Percentiles rank a stretch among this genome's conserved stretches.
Evolutionary conservation across 1,140 invertebrate species (phyloP).

Genomic region (Mylabris phalerata): DNA sequence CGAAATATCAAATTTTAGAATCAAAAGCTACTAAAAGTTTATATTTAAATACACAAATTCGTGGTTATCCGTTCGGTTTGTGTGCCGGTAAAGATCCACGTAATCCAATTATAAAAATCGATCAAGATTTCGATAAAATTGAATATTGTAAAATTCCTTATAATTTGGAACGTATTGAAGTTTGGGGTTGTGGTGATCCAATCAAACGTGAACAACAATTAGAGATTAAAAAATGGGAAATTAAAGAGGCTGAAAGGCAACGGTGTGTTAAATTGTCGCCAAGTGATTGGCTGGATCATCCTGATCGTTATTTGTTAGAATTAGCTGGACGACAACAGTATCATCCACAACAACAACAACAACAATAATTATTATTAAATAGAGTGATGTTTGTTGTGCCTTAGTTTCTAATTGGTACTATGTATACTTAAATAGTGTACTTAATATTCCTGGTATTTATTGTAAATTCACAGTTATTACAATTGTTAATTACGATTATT

Average conservation of each 20-base stretch:
- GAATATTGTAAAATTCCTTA: conserved; percentile 59
- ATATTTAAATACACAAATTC: conserved; percentile 74
- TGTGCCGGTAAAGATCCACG: conserved; percentile 72
- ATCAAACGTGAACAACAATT: conserved; percentile 68
- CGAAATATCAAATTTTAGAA: conserved; percentile 62
- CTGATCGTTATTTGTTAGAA: conserved; percentile 80
- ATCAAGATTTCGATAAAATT: conserved; percentile 63
- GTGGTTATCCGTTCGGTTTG: conserved; percentile 78
- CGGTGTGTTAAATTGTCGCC: conserved; percentile 72
- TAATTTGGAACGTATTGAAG: conserved; percentile 58
- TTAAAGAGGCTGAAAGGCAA: conserved; percentile 76
- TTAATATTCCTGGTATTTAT: too few species aligned
- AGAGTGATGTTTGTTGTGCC: too few species aligned
- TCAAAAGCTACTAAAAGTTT: conserved; percentile 64
- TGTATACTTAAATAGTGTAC: too few species aligned
- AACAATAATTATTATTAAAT: neutral
- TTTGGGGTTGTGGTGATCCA: conserved; percentile 79
- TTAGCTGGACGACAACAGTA: conserved; percentile 74
- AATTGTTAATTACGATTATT: too few species aligned
- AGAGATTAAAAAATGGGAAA: conserved; percentile 86
- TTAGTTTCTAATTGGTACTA: too few species aligned
- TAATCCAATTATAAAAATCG: conserved; percentile 64
- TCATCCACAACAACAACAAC: conserved; percentile 38
- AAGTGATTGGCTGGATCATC: conserved; percentile 85
- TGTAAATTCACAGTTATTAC: too few species aligned